phyloP scores from a whole-genome alignment of 2,113 vertebrate species.

The Serilophus lunatus region DNA sequence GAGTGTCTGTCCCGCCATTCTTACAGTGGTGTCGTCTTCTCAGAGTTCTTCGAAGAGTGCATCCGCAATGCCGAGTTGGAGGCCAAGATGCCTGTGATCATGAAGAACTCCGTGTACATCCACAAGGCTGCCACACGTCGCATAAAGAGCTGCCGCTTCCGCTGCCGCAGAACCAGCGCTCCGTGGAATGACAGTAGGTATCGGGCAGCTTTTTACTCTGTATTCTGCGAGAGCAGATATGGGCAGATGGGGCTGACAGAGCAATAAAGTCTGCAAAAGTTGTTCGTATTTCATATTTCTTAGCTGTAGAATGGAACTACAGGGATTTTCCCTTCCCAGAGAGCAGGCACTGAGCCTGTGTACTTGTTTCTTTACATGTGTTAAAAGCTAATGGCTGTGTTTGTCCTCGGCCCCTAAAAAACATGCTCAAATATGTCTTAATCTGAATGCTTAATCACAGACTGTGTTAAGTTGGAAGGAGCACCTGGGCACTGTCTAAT shows the following conservation, averaged over 20 bases:
- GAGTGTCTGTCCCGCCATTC: neutral
- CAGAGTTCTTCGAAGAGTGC: slow-evolving; percentile 97
- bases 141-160: slow-evolving; percentile 95
- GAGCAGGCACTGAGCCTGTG: neutral
- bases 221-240: neutral
- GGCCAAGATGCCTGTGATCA: slow-evolving; percentile 94
- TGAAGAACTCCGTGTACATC: slow-evolving; percentile 97
- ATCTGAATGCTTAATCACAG: neutral
- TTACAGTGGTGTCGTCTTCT: neutral
- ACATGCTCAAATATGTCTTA: neutral
- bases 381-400: neutral
- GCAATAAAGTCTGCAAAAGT: neutral
- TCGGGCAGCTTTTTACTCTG: rapidly evolving
- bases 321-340: neutral
- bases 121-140: slow-evolving; percentile 92
- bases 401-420: neutral
- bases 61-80: slow-evolving; percentile 94
- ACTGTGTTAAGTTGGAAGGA: neutral
- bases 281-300: neutral
- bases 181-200: slow-evolving; percentile 77
- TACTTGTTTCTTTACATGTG: neutral
- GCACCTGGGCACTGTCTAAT: neutral
- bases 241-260: neutral
- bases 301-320: neutral
- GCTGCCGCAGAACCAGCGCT: slow-evolving; percentile 81